Base-by-base conservation (phyloP, 2,797 vertebrate species). In the Sitta carolinensis region DNA sequence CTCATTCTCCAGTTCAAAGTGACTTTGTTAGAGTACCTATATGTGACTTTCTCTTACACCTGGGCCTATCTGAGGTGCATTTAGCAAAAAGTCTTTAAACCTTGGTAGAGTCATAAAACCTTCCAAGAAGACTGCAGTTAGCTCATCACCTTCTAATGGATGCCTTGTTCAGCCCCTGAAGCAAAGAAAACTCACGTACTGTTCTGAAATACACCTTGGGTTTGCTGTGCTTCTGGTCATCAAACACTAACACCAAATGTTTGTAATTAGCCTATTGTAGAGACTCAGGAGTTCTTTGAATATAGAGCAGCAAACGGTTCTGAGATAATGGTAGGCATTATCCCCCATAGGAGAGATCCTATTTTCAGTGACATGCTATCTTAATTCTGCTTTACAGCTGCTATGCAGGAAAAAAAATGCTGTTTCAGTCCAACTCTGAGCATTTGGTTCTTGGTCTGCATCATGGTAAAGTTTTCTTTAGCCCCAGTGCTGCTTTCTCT, bases 311-410 rank as follows among this genome's bases (percentile, higher is more conserved):
- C 38, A 91, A 96, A 97, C 97, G 94, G 63, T 67, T 97, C 78
- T 91, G 77, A 89, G 78, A 94, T 83, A 85, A 93, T 93, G 90
- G 83, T 61, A 89, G 51, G 32, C 87, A 95, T 93, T 90, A 88
- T 94, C 34, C 62, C 38, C 74, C 48, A 36, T 50, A 94, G 90
- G 84, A 92, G 66, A 88, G 64, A 82, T 76, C 50, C 57, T 89
- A 69, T 92, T 95, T 96, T 95, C 87, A 82, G 58, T 81, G 90
- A 66, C 50, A 16, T 86, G 67, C 36, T 92, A 95, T 91, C 88
- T 97, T 93, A 96, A 96, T 96, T 97, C 87, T 96, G 57, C 79
- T 96, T 96, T 96, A 92, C 90, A 95, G 87, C 86, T 95, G 66
- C 42, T 86, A 26, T 51, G 51, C 42, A 91, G 79, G 22, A 85